Percentiles rank a stretch among this genome's conserved stretches.
These are phyloP conservation scores for Meandrina meandrites DNA, from an alignment of 92 coral and sea anemone species.

Conservation along the genomic window DNA sequence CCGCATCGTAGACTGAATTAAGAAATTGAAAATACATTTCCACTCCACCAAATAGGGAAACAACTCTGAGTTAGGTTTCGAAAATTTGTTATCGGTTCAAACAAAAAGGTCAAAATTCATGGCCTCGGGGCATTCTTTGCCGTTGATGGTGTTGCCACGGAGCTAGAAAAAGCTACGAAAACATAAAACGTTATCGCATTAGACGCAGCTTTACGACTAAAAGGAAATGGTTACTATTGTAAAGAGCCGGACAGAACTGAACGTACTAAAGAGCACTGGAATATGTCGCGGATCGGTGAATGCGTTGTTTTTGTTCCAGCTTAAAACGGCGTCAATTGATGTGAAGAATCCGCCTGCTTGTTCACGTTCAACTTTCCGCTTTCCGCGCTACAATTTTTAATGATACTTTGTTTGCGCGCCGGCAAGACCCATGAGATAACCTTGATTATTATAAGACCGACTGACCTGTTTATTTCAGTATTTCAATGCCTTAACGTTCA, in stretches of 20 bases:
- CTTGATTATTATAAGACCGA: neutral
- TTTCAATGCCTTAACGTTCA: neutral
- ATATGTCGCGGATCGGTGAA: neutral
- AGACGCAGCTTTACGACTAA: neutral
- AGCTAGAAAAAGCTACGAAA: neutral
- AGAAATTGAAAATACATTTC: too few species aligned
- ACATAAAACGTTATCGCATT: neutral
- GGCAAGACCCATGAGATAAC: neutral
- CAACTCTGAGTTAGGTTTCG: neutral
- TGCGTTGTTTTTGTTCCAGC: neutral
- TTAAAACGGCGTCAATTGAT: neutral
- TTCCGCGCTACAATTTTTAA: neutral
- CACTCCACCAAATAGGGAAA: neutral
- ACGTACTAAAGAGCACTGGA: neutral
- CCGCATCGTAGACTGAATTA: neutral
- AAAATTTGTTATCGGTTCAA: neutral
- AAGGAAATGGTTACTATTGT: neutral
- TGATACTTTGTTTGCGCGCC: neutral
- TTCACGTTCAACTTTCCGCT: neutral
- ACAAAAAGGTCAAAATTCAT: slow-evolving; percentile 2
- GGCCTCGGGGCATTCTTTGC: slow-evolving; percentile 12
- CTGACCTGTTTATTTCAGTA: neutral
- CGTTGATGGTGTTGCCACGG: neutral
- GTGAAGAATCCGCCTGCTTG: neutral
- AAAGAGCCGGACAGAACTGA: neutral